Evolutionary conservation across 23 tunicate species (phyloP).

Genomic region (Halocynthia aurantium): DNA sequence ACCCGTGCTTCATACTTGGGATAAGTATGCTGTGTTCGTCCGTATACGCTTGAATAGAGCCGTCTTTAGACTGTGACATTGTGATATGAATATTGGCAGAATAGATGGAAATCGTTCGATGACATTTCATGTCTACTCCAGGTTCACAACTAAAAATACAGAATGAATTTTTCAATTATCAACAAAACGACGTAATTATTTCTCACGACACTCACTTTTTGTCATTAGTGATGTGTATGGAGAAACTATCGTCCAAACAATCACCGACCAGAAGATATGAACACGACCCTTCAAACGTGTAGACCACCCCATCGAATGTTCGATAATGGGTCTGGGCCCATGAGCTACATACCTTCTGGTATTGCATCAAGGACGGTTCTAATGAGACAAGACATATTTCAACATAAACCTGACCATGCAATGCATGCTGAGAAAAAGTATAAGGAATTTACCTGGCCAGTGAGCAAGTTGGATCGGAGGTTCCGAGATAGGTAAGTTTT

Average conservation of each 20-base stretch:
- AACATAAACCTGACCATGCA: too few relatives aligned
- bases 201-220: neutral
- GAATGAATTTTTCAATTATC: neutral
- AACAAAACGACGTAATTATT: neutral
- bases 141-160: too few relatives aligned
- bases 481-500: too few relatives aligned
- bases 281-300: slow-evolving; percentile 15
- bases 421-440: too few relatives aligned
- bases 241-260: slow-evolving; percentile 15
- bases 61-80: neutral
- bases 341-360: neutral
- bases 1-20: slow-evolving; percentile 8
- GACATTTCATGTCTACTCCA: neutral
- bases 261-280: slow-evolving; percentile 14
- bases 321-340: slow-evolving; percentile 18
- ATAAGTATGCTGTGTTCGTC: slow-evolving; percentile 6
- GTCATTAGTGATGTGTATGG: slow-evolving; percentile 14
- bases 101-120: neutral
- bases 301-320: slow-evolving; percentile 14
- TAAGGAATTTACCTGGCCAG: too few relatives aligned
- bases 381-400: too few relatives aligned
- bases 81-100: neutral
- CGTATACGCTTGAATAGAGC: neutral
- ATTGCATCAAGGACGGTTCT: neutral
- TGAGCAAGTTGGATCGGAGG: too few relatives aligned